These are phyloP conservation scores for Zaprionus nigranus DNA, from an alignment of 1,140 invertebrate genomes.

Conservation along the genomic window DNA sequence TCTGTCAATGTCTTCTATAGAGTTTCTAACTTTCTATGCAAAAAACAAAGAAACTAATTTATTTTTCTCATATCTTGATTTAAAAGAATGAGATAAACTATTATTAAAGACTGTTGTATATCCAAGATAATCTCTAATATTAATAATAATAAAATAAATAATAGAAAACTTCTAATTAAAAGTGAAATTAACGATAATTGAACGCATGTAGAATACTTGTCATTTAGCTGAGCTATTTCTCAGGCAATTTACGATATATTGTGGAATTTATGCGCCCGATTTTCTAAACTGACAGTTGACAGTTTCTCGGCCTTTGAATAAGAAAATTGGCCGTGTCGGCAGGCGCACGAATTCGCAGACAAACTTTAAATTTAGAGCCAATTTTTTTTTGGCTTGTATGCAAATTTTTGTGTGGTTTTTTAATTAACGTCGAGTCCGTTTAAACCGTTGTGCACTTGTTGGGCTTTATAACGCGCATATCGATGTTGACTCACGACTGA, in stretches of 20 bases:
- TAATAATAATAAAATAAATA: background rate
- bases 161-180: background rate
- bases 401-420: constrained; percentile 75
- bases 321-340: constrained; percentile 51
- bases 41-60: background rate
- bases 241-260: constrained; percentile 26
- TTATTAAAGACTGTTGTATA: background rate
- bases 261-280: constrained; percentile 65
- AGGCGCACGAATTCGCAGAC: constrained; percentile 65
- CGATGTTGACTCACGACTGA: constrained; percentile 69
- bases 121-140: background rate
- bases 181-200: constrained; percentile 6
- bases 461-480: background rate
- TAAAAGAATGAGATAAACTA: background rate
- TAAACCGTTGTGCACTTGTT: constrained; percentile 58
- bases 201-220: constrained; percentile 17
- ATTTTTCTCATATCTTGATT: constrained; percentile 5
- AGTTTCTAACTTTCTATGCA: constrained; percentile 9
- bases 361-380: constrained; percentile 68
- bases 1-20: background rate
- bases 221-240: constrained; percentile 26
- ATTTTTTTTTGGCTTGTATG: constrained; percentile 79
- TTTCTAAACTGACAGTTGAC: constrained; percentile 64
- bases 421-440: constrained; percentile 70
- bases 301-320: constrained; percentile 60